phyloP scores from a whole-genome alignment of 1,140 invertebrate species.

The Drosophila kikkawai region DNA sequence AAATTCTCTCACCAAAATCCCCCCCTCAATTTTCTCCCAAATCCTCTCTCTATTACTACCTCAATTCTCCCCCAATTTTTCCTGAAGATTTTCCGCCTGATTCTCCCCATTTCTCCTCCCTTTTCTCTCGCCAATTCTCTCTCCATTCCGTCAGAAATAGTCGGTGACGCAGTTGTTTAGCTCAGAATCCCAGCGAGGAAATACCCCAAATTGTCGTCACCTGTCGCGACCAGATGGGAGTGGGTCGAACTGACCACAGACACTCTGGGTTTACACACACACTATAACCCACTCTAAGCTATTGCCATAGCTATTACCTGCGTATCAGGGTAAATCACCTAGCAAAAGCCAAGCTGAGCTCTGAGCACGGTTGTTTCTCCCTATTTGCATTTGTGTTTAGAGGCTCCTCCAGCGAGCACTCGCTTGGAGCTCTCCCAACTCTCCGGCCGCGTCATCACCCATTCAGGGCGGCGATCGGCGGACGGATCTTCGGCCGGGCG shows the following conservation, averaged over 20 bases:
- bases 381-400: conserved; percentile 30
- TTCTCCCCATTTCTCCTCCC: background rate
- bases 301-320: background rate
- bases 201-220: conserved; percentile 17
- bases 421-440: background rate
- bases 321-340: conserved; percentile 35
- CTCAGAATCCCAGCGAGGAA: conserved; percentile 12
- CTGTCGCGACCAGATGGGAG: background rate
- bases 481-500: background rate
- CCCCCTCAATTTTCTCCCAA: too few relatives aligned
- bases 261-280: conserved; percentile 23
- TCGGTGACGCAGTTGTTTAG: background rate
- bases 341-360: background rate
- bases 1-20: too few relatives aligned
- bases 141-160: background rate
- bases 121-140: too few relatives aligned
- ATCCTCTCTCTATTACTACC: too few relatives aligned
- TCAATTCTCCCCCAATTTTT: too few relatives aligned
- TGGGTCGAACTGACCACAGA: conserved; percentile 67
- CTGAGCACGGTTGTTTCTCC: background rate
- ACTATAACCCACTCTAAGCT: background rate
- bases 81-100: too few relatives aligned
- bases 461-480: conserved; percentile 12
- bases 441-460: conserved; percentile 33
- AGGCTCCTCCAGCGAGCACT: conserved; percentile 8